Evolutionary conservation across 2,113 vertebrate species (phyloP).

Genomic region (Hippopotamus amphibius): DNA sequence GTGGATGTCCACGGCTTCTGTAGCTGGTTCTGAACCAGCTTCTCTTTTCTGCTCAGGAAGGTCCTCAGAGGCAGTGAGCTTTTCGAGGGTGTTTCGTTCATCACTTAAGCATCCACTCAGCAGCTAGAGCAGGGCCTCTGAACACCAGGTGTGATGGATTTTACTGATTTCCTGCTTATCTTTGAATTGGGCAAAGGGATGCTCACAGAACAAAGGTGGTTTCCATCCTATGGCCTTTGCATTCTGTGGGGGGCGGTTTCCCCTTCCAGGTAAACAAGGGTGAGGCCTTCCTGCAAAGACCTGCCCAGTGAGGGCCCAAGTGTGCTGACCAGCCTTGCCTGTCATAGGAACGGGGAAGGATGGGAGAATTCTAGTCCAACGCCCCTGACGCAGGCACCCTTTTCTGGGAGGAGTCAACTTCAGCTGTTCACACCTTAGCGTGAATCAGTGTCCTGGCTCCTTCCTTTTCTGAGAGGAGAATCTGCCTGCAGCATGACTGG

Average conservation of each 20-base stretch:
- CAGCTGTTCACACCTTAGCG: neutral
- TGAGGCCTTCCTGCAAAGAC: neutral
- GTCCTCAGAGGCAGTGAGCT: neutral
- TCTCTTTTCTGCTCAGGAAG: neutral
- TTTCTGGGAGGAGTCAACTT: neutral
- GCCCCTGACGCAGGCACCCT: no score
- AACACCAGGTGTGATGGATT: neutral
- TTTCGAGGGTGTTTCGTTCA: neutral
- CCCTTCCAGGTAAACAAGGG: neutral
- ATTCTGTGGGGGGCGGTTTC: neutral
- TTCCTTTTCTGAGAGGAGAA: neutral
- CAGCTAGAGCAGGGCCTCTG: neutral
- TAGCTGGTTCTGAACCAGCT: neutral
- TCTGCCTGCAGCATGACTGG: neutral
- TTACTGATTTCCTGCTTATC: neutral
- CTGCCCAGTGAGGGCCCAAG: neutral
- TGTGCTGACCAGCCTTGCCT: neutral
- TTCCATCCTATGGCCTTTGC: neutral
- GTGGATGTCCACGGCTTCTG: neutral
- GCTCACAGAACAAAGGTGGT: rapidly evolving
- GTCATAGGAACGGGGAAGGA: neutral
- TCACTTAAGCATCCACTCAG: neutral
- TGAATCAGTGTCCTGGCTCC: neutral
- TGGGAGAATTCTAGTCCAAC: no score
- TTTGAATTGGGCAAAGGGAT: neutral